These are phyloP conservation scores for Sycophaga agraensis DNA, from an alignment of 1,140 invertebrate species.

Conservation along the genomic window DNA sequence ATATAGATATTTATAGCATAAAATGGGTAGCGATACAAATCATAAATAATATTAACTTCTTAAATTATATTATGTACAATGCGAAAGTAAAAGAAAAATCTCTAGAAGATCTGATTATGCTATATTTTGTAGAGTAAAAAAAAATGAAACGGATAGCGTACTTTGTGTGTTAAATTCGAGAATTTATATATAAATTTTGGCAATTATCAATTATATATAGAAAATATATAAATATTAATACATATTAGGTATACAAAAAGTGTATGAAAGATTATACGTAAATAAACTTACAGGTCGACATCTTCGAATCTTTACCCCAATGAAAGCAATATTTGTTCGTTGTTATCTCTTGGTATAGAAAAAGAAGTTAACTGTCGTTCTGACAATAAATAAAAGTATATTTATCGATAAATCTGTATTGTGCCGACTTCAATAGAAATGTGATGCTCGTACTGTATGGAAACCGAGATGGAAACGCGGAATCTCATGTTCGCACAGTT, in stretches of 20 bases:
- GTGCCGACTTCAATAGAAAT: background rate
- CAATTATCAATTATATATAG: constrained; percentile 20
- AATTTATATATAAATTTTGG: constrained; percentile 9
- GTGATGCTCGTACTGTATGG: constrained; percentile 1
- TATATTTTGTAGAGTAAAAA: constrained; percentile 26
- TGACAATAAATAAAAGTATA: constrained; percentile 19
- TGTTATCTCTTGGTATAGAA: background rate
- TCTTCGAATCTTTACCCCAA: background rate
- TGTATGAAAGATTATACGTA: constrained; percentile 22
- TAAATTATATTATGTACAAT: constrained; percentile 18
- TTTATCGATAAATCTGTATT: background rate
- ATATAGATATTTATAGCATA: constrained; percentile 23
- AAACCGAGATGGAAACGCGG: constrained; percentile 5
- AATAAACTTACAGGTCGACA: constrained; percentile 2
- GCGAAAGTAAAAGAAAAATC: constrained; percentile 28
- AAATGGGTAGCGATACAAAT: constrained; percentile 39
- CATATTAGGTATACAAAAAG: constrained; percentile 19
- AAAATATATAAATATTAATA: constrained; percentile 23
- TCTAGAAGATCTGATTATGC: constrained; percentile 44
- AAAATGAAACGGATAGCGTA: constrained; percentile 21
- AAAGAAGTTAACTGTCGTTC: constrained; percentile 7
- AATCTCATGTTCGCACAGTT: constrained; percentile 24
- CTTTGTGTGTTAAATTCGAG: constrained; percentile 24
- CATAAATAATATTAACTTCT: constrained; percentile 34
- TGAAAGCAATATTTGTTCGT: constrained; percentile 23